phyloP scores from a whole-genome alignment of 2,797 vertebrate genomes.

The Hyperoplus lanceolatus region DNA sequence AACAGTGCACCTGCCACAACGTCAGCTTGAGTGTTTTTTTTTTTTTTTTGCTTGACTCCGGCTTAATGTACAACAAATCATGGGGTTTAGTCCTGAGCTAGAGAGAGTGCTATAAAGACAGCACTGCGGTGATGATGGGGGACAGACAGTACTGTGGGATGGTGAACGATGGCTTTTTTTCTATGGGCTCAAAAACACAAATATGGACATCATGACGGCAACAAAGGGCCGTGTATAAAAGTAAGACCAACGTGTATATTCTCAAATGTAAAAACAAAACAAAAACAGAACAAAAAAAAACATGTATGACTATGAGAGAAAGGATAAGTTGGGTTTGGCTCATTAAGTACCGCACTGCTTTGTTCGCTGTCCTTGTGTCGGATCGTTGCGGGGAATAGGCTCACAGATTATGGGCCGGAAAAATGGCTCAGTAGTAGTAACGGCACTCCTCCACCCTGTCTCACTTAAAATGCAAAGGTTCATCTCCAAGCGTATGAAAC shows the following conservation, averaged over 20 bases:
- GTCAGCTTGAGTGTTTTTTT: constrained; percentile 8
- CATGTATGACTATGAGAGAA: constrained; percentile 27
- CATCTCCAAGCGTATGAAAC: constrained; percentile 23
- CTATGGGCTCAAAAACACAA: constrained; percentile 51
- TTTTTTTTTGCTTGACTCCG: constrained; percentile 25
- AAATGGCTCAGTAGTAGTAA: constrained; percentile 84
- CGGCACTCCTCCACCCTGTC: constrained; percentile 62
- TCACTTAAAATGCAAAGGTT: constrained; percentile 22
- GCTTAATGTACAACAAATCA: constrained; percentile 44
- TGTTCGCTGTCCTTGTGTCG: constrained; percentile 38
- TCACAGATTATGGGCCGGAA: constrained; percentile 54
- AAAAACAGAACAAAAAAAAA: background rate
- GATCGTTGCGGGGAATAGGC: constrained; percentile 63
- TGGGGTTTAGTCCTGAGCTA: constrained; percentile 76
- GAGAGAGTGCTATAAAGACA: constrained; percentile 39
- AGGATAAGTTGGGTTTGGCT: constrained; percentile 69
- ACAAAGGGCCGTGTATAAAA: constrained; percentile 38
- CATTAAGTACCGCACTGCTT: constrained; percentile 63
- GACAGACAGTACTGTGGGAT: constrained; percentile 41
- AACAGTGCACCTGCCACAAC: constrained; percentile 19
- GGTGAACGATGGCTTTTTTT: constrained; percentile 69
- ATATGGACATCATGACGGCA: constrained; percentile 42
- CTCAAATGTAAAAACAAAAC: background rate
- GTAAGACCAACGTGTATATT: constrained; percentile 33
- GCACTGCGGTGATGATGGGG: constrained; percentile 35